Evolutionary conservation across 2,113 vertebrate genomes (phyloP), one percentile per base, ranked within the genome.

Genomic region (Riparia riparia): DNA sequence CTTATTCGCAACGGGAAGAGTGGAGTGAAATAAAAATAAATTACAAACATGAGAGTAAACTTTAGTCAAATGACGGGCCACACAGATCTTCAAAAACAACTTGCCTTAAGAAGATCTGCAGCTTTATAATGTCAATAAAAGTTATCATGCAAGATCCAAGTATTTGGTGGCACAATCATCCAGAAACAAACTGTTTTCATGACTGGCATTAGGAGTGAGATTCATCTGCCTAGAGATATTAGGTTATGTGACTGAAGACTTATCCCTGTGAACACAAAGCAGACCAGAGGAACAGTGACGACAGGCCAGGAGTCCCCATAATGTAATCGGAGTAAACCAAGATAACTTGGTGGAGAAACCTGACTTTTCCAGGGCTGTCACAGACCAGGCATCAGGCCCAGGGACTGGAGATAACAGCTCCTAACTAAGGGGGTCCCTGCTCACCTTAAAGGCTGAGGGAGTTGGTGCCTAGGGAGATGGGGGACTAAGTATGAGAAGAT

Each of bases 391-490:
- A 54, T 15, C 45, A n/a, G 28, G 9, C 26, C 56, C 51, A 14
- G 12, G 14, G 39, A 21, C 34, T 66, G 31, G 32, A 17, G 25
- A 11, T 34, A 64, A 39, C 44, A 60, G 15, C 22, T 41, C 16
- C n/a, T 3, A 1, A 12, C 8, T 0, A 0, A 64, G 29, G 50
- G 12, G 16, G 4, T 72, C 26, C 7, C 37, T 42, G 18, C 7
- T 80, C 20, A 26, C 42, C 41, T 80, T 42, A 54, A 32, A 61
- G 54, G 31, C 37, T 81, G 54, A 57, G 15, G 3, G 26, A 9
- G 1, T 32, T 54, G 16, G 11, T 53, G 24, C 25, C 32, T 58
- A 2, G 0, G 0, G 58, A 14, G 12, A 1, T 29, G 17, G 22
- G 18, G 34, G 20, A 28, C 17, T 65, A 31, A 8, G 14, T 11